Base-by-base conservation (phyloP, 2,797 vertebrate genomes). In the Girardinus metallicus region DNA sequence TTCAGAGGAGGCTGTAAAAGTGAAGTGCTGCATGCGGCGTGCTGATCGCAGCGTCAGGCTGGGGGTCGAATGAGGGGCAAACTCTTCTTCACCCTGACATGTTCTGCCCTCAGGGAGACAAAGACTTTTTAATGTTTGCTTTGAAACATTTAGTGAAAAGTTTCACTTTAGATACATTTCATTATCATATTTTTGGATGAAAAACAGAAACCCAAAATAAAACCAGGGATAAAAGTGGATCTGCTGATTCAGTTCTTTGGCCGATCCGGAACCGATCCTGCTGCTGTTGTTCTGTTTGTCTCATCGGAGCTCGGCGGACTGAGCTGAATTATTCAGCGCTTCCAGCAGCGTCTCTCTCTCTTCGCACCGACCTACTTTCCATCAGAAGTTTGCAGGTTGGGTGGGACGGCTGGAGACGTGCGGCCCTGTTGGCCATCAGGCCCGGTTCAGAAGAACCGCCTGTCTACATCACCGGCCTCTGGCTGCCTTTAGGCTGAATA, bases 241-340 rank as follows among this genome's bases (percentile, higher is more conserved):
- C 49, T 60, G 53, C 79, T 43, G 73, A 84, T 87, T 78, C 64
- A 53, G 36, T 78, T 86, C 76, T 80, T 64, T 1, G 29, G n/a
- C 70, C 86, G 81, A 81, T 86, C 80, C 87, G 78, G 72, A 86
- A 80, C 75, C 46, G 41, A 77, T 82, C 88, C 75, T 43, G 81
- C 77, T 84, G 86, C 85, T 91, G 92, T 91, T 93, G 89, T 91
- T 93, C 85, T 91, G 79, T 87, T 87, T 90, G 86, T 88, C 90
- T 92, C 89, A 94, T 90, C 87, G 77, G 90, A 83, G 83, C 89
- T 94, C 91, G 87, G 81, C 64, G 89, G 92, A 86, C 84, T 75
- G 70, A 86, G 88, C 87, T 95, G 90, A 95, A 95, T 95, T 90
- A 95, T 95, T 95, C 90, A 95, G 78, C 26, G 86, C 88, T 90